A percentile compares a stretch with the other conserved stretches of the same genome.
phyloP scores from a whole-genome alignment of 2,888 invertebrate genomes.

The Rhorus exstirpatorius region DNA sequence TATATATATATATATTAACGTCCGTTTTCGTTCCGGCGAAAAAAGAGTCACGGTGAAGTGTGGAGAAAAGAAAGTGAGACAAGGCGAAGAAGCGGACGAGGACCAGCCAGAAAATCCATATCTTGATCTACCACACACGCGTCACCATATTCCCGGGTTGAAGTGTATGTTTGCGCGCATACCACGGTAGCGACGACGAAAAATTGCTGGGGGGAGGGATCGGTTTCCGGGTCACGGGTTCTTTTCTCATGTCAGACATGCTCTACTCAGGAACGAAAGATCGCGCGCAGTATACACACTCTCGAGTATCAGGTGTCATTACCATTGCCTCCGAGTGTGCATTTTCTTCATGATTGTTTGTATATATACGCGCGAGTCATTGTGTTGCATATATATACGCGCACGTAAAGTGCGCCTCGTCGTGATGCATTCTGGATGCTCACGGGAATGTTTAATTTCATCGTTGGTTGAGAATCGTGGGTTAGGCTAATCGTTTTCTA shows the following conservation, averaged over 20 bases:
- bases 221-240: conserved; percentile 84
- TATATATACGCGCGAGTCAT: conserved; percentile 7
- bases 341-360: conserved; percentile 56
- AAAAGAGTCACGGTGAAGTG: conserved; percentile 43
- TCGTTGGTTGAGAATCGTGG: neutral
- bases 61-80: conserved; percentile 44
- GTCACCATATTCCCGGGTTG: conserved; percentile 44
- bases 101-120: conserved; percentile 62
- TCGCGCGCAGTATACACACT: conserved; percentile 10
- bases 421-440: conserved; percentile 8
- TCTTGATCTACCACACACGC: conserved; percentile 59
- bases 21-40: conserved; percentile 37
- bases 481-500: neutral
- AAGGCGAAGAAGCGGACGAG: conserved; percentile 19
- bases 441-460: conserved; percentile 4
- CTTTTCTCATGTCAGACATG: conserved; percentile 68
- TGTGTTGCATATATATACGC: neutral
- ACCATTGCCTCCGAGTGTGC: conserved; percentile 74
- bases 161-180: neutral
- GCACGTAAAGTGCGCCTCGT: conserved; percentile 10
- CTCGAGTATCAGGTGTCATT: conserved; percentile 83
- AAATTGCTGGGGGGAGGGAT: conserved; percentile 78
- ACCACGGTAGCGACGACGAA: conserved; percentile 69
- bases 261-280: conserved; percentile 30
- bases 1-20: too few species aligned